A percentile compares a stretch with the other conserved stretches of the same genome.
phyloP scores from a whole-genome alignment of 1,140 invertebrate genomes.

The Drosophila yakuba region DNA sequence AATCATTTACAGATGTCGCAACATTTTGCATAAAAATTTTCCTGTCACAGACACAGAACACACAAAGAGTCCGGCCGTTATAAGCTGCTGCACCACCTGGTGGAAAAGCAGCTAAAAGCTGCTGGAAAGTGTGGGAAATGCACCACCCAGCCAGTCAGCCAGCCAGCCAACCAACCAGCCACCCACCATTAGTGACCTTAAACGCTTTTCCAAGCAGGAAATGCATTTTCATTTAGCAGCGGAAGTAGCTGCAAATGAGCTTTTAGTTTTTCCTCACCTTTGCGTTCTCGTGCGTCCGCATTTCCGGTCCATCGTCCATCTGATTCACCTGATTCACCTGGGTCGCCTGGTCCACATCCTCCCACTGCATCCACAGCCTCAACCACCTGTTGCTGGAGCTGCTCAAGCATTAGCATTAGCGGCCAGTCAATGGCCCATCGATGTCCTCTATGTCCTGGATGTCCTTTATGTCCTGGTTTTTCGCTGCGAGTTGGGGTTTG shows the following conservation, averaged over 20 bases:
- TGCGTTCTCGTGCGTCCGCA: conserved; percentile 40
- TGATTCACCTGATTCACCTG: background rate
- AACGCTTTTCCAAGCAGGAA: conserved; percentile 79
- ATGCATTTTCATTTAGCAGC: conserved; percentile 84
- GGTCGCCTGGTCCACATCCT: background rate
- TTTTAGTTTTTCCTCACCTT: conserved; percentile 82
- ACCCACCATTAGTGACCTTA: conserved; percentile 39
- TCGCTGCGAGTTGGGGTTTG: background rate
- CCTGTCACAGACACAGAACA: conserved; percentile 52
- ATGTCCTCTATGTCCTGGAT: background rate
- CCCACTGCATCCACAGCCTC: background rate
- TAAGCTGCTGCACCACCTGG: background rate
- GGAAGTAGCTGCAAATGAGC: conserved; percentile 84
- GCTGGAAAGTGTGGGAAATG: background rate
- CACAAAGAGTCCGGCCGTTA: background rate
- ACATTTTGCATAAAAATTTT: conserved; percentile 73
- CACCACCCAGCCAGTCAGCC: background rate
- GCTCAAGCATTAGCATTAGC: conserved; percentile 39
- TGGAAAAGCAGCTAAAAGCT: background rate
- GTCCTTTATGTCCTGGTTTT: conserved; percentile 5
- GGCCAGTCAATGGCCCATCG: conserved; percentile 24
- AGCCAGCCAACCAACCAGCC: background rate
- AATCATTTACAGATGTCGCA: conserved; percentile 81
- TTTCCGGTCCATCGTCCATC: conserved; percentile 39
- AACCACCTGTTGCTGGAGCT: conserved; percentile 42